Conservation (phyloP, 1,140 invertebrate genomes). For the Scylla paramamosain region DNA sequence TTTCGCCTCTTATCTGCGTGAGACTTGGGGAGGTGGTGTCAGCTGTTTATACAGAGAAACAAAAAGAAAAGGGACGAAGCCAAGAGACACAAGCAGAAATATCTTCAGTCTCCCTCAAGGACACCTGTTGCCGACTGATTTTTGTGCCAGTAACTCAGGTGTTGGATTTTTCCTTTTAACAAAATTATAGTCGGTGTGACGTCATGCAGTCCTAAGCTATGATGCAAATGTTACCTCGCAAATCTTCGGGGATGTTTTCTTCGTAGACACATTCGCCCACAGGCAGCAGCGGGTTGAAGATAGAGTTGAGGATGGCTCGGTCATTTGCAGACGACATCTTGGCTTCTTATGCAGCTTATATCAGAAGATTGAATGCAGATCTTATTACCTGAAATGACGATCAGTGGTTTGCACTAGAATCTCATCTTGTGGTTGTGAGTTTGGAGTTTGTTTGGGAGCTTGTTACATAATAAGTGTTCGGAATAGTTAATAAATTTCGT, state of each 20-base stretch:
- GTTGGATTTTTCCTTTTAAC: background rate
- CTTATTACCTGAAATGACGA: background rate
- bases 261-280: conserved; percentile 79
- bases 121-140: background rate
- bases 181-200: background rate
- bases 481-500: background rate
- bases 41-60: background rate
- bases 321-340: conserved; percentile 82
- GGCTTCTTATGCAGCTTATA: background rate
- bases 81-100: background rate
- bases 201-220: background rate
- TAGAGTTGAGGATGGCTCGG: conserved; percentile 83
- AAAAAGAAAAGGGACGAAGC: background rate
- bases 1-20: too few species aligned
- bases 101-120: background rate
- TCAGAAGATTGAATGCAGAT: background rate
- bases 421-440: background rate
- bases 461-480: background rate
- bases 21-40: too few species aligned
- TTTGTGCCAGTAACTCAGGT: background rate
- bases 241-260: conserved; percentile 77
- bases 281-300: conserved; percentile 84
- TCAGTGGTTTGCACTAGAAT: background rate
- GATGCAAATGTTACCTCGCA: conserved; percentile 70
- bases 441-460: background rate